A percentile compares a stretch with the other conserved stretches of the same genome.
Conservation (phyloP, 30 jellyfish, hydroid and myxozoan genomes). For the Nemopilema nomurai region DNA sequence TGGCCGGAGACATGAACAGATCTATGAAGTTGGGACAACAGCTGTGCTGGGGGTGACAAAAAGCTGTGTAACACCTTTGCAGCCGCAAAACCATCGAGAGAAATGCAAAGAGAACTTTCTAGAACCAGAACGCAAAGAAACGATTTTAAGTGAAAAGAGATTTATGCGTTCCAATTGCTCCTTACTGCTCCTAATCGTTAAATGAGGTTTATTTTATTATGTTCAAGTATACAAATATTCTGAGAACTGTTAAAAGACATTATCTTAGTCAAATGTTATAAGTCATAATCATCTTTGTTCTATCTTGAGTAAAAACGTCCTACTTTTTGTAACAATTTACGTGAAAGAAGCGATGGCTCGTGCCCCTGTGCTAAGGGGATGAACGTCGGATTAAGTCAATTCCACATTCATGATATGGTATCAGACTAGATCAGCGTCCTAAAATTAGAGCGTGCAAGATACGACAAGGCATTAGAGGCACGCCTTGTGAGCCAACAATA, state of each 20-base stretch:
- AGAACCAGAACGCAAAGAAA: no score
- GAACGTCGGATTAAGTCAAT: neutral
- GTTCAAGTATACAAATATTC: no score
- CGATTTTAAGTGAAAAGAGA: no score
- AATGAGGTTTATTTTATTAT: no score
- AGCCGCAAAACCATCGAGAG: neutral
- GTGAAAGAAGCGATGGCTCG: neutral
- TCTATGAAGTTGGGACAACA: no score
- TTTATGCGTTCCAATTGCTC: no score
- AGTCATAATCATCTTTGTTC: no score
- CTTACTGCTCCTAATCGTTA: no score
- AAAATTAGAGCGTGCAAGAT: neutral
- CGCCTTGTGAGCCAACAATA: no score
- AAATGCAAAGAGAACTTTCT: neutral
- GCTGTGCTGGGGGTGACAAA: neutral
- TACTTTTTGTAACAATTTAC: neutral
- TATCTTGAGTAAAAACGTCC: neutral
- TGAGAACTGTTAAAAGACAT: no score
- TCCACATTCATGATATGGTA: neutral
- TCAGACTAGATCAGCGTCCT: neutral
- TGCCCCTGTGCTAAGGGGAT: neutral
- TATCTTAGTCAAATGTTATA: no score
- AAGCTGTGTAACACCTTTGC: neutral
- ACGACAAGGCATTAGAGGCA: neutral
- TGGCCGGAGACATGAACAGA: no score